Evolutionary conservation across 2,888 invertebrate genomes (phyloP), one percentile per base, ranked within the genome.

Genomic region (Fragum whitleyi): DNA sequence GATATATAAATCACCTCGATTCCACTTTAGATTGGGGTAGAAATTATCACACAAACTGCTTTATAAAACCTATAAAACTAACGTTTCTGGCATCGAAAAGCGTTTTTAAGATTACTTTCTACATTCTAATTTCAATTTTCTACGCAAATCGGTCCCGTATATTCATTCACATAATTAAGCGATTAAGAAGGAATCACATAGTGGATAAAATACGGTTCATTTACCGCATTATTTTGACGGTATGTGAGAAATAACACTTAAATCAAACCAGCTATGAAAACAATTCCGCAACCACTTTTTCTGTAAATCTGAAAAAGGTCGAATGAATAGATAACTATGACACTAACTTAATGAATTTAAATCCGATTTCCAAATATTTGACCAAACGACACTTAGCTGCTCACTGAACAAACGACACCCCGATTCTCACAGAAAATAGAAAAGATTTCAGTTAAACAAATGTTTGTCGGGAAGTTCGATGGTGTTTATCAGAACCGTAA

Each of bases 401-500:
- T 36, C 32, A 36, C 32, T 36, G 32, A 36, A 36, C 32, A 36
- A 36, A 36, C 32, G 32, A 36, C 3, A 36, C 32, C 9, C 32
- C 32, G 32, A 36, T 36, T 36, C 32, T 9, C 3, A 36, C 9
- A 36, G 32, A 36, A 36, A 6, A 36, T 9, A n/a, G 5, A 14
- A 57, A 57, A 28, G 57, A 16, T 23, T 57, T 57, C 23, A 7
- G 26, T 28, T 57, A 26, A 57, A 57, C 57, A 57, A 57, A 36
- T 62, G 62, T 62, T 62, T 62, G 62, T 23, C n/a, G 19, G 28
- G 29, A 28, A 36, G 19, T n/a, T 36, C 36, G 32, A 62, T 2
- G 62, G 19, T 62, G 62, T 62, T 62, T 62, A 62, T 62, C 28
- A 32, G 62, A 62, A 32, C 32, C 16, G 62, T 28, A 36, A 62